Conservation (phyloP, 2,888 invertebrate genomes). For the Bibio marci region DNA sequence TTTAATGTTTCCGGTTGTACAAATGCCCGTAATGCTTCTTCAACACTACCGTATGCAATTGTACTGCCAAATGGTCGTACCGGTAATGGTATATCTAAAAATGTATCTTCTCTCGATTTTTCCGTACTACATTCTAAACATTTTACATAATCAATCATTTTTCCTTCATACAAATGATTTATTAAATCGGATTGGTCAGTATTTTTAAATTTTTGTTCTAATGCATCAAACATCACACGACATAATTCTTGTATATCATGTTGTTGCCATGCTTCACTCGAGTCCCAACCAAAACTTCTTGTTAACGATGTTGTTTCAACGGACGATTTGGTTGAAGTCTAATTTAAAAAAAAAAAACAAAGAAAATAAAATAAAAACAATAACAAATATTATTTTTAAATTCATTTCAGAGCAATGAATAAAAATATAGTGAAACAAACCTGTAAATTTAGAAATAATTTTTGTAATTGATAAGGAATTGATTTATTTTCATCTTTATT, state of each 20-base stretch:
- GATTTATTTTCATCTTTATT: conserved; percentile 51
- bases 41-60: conserved; percentile 60
- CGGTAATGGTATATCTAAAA: conserved; percentile 71
- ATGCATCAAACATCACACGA: conserved; percentile 77
- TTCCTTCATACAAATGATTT: conserved; percentile 55
- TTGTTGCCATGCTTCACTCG: conserved; percentile 79
- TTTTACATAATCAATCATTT: conserved; percentile 78
- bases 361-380: too few species aligned
- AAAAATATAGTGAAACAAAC: conserved; percentile 30
- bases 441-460: conserved; percentile 68
- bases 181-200: conserved; percentile 69
- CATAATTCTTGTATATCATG: conserved; percentile 85
- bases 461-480: conserved; percentile 75
- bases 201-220: conserved; percentile 68
- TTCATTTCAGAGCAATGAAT: conserved; percentile 5
- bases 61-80: conserved; percentile 66
- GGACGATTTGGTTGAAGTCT: conserved; percentile 61
- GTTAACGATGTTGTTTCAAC: conserved; percentile 78
- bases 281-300: conserved; percentile 79
- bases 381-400: conserved; percentile 4
- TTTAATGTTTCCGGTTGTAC: conserved; percentile 70
- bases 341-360: too few species aligned
- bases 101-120: conserved; percentile 66
- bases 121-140: conserved; percentile 72
- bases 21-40: conserved; percentile 68